These are phyloP conservation scores for Cariama cristata DNA, from an alignment of 2,113 vertebrate genomes.

Conservation along the genomic window DNA sequence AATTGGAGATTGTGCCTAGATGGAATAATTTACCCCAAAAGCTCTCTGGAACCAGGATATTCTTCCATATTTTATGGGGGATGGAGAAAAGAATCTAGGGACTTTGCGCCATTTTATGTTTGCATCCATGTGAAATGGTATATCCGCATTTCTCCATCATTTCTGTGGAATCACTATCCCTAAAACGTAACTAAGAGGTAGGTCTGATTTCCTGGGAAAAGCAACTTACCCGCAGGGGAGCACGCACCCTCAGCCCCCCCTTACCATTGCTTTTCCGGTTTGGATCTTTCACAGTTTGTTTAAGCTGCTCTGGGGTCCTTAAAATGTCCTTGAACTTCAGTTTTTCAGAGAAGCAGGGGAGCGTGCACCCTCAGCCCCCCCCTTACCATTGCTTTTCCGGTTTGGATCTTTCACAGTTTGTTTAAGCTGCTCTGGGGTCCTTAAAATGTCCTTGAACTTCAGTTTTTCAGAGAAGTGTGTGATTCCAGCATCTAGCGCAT, in stretches of 20 bases:
- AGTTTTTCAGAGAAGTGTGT: slow-evolving; percentile 75
- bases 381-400: slow-evolving; percentile 90
- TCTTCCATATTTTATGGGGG: neutral
- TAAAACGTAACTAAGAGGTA: neutral
- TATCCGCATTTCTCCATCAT: neutral
- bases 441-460: slow-evolving; percentile 75
- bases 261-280: slow-evolving; percentile 90
- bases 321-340: slow-evolving; percentile 73
- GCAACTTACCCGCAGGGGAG: neutral
- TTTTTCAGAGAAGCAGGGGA: slow-evolving; percentile 67
- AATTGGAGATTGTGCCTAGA: neutral
- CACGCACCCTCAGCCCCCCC: neutral
- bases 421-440: slow-evolving; percentile 58
- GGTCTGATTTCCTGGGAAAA: neutral
- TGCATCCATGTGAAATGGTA: neutral
- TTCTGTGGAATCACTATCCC: neutral
- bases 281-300: neutral
- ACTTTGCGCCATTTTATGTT: neutral
- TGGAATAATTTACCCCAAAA: neutral
- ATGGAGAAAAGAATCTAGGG: neutral
- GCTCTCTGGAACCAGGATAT: neutral
- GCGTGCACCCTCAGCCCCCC: neutral
- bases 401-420: neutral
- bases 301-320: slow-evolving; percentile 68
- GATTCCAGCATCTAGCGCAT: slow-evolving; percentile 87